phyloP scores from a whole-genome alignment of 2,797 vertebrate species.

The Premnoplex brunnescens region DNA sequence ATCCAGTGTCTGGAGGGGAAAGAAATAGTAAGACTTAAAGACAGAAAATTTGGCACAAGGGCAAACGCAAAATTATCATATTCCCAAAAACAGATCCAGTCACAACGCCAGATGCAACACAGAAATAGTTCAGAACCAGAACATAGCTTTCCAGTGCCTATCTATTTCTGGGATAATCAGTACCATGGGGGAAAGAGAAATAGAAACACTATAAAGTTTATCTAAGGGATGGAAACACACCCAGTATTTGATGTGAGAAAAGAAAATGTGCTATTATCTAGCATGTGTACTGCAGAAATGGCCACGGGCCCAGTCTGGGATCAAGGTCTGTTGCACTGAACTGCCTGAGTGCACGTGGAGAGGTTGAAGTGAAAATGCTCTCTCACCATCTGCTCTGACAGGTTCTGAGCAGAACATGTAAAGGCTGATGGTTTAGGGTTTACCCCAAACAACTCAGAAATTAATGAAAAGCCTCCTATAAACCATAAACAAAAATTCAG shows the following conservation, averaged over 20 bases:
- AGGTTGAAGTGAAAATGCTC: background rate
- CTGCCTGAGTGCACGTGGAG: background rate
- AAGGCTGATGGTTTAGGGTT: background rate
- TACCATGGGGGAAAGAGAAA: constrained; percentile 26
- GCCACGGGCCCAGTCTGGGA: background rate
- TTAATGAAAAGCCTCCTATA: background rate
- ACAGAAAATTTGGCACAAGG: background rate
- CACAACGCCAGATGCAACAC: constrained; percentile 25
- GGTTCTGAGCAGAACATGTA: background rate
- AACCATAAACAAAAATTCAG: background rate
- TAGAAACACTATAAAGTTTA: constrained; percentile 12
- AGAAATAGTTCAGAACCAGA: constrained; percentile 21
- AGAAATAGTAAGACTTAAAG: background rate
- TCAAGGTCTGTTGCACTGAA: background rate
- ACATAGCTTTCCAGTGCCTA: background rate
- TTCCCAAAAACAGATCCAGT: background rate
- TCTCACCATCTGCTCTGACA: background rate
- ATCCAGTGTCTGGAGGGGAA: background rate
- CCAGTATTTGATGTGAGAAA: background rate
- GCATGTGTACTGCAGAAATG: background rate
- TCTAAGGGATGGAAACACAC: constrained; percentile 38
- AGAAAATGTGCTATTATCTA: background rate
- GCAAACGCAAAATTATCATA: background rate
- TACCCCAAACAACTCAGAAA: background rate
- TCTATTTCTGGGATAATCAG: constrained; percentile 53